These are phyloP conservation scores for Pteropus alecto DNA, from an alignment of 2,113 vertebrate genomes.

Conservation along the genomic window DNA sequence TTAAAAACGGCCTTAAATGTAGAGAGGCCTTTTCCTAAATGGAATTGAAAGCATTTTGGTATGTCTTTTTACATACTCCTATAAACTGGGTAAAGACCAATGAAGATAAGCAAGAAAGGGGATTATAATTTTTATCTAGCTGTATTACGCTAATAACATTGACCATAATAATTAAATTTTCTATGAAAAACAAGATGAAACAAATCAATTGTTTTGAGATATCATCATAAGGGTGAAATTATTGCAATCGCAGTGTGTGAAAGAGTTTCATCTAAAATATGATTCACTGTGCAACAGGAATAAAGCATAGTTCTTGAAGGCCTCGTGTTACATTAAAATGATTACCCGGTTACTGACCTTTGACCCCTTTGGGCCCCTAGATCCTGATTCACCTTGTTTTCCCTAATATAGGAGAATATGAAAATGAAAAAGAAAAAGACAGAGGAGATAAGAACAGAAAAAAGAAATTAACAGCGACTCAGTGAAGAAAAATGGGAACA, in stretches of 20 bases:
- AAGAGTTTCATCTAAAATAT: neutral
- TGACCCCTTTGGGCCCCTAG: conserved; percentile 93
- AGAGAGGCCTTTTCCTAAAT: neutral
- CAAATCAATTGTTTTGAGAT: neutral
- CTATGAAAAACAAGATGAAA: neutral
- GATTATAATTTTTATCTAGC: neutral
- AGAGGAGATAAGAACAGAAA: conserved; percentile 69
- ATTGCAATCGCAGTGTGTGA: neutral
- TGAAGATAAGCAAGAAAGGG: neutral
- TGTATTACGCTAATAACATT: neutral
- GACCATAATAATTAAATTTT: neutral
- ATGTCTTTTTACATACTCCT: neutral
- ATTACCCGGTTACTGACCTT: conserved; percentile 90
- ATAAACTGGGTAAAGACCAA: neutral
- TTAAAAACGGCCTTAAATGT: neutral
- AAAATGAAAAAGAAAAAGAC: conserved; percentile 67
- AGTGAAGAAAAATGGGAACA: conserved; percentile 56
- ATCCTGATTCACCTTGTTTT: conserved; percentile 92
- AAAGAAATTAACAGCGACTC: conserved; percentile 73
- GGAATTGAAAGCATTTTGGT: neutral
- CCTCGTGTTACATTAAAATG: neutral
- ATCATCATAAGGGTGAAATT: neutral
- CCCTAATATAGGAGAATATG: conserved; percentile 85
- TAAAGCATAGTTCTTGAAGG: neutral
- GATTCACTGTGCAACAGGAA: neutral